Conservation (phyloP, 2,888 invertebrate genomes). For the Scaptomyza reducta region DNA sequence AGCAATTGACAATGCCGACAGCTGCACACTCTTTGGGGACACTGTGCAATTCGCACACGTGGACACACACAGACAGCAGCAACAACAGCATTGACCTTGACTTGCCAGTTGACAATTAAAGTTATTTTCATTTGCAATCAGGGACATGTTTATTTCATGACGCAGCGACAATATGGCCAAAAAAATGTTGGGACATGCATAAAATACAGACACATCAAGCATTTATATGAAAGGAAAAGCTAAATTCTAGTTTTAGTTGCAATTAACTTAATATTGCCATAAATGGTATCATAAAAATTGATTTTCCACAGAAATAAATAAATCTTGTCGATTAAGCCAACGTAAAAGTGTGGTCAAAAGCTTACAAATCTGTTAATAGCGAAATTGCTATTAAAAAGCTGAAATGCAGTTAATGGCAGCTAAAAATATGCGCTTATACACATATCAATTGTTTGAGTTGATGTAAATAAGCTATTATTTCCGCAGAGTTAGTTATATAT, state of each 20-base stretch:
- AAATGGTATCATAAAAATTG: background rate
- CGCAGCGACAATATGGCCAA: slow-evolving; percentile 18
- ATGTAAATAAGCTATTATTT: background rate
- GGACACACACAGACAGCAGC: slow-evolving; percentile 23
- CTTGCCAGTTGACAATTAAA: slow-evolving; percentile 65
- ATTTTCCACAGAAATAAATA: slow-evolving; percentile 1
- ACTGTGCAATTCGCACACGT: slow-evolving; percentile 39
- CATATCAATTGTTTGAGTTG: background rate
- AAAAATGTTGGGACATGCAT: slow-evolving; percentile 18
- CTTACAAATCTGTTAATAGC: too few relatives aligned
- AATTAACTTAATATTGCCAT: background rate
- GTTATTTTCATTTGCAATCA: slow-evolving; percentile 64
- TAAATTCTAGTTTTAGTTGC: background rate
- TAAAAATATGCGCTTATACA: background rate
- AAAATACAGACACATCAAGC: slow-evolving; percentile 17
- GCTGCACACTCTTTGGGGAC: slow-evolving; percentile 63
- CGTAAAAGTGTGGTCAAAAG: too few relatives aligned
- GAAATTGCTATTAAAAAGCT: too few relatives aligned
- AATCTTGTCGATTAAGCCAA: background rate
- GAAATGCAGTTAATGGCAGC: too few relatives aligned
- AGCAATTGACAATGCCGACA: slow-evolving; percentile 55
- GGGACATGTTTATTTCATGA: slow-evolving; percentile 54
- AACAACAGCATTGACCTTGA: slow-evolving; percentile 55
- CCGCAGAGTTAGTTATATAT: rapidly evolving
- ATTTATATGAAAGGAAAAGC: slow-evolving; percentile 3